Percentiles rank a stretch among this genome's conserved stretches.
Conservation (phyloP, 2,888 invertebrate genomes). For the Aromia moschata region DNA sequence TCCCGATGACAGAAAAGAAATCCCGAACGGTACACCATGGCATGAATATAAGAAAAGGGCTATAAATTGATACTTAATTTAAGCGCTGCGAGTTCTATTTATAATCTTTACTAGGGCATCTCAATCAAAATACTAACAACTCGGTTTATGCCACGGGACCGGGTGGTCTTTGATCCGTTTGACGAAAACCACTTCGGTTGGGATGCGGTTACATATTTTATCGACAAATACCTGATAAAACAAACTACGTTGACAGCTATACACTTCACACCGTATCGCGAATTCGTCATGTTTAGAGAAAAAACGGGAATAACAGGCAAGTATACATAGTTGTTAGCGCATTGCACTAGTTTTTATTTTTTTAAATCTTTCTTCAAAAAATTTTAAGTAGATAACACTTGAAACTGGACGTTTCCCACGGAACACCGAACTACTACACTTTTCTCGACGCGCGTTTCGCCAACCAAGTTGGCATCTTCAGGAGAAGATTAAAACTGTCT, state of each 20-base stretch:
- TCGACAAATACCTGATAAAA: slow-evolving; percentile 6
- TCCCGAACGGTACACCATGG: not conserved
- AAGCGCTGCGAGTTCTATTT: slow-evolving; percentile 27
- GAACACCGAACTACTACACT: no score
- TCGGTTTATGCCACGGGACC: slow-evolving; percentile 24
- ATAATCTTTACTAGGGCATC: slow-evolving; percentile 32
- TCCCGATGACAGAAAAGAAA: slow-evolving; percentile 8
- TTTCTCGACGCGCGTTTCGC: no score
- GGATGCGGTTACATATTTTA: not conserved
- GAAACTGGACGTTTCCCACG: no score
- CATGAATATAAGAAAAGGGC: slow-evolving; percentile 15
- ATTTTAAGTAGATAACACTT: no score
- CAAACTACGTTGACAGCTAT: not conserved
- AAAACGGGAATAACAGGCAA: no score
- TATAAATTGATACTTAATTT: slow-evolving; percentile 26
- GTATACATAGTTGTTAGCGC: no score
- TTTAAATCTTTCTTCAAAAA: no score
- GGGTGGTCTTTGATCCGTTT: slow-evolving; percentile 32
- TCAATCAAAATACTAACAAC: slow-evolving; percentile 34
- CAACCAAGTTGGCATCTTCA: no score
- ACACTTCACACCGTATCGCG: not conserved
- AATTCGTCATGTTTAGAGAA: no score
- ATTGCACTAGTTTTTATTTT: no score
- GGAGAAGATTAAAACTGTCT: no score
- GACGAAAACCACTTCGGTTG: slow-evolving; percentile 23